These are phyloP conservation scores for Pseudolaguvia tuberculata DNA, from an alignment of 2,113 vertebrate species.

Conservation along the genomic window DNA sequence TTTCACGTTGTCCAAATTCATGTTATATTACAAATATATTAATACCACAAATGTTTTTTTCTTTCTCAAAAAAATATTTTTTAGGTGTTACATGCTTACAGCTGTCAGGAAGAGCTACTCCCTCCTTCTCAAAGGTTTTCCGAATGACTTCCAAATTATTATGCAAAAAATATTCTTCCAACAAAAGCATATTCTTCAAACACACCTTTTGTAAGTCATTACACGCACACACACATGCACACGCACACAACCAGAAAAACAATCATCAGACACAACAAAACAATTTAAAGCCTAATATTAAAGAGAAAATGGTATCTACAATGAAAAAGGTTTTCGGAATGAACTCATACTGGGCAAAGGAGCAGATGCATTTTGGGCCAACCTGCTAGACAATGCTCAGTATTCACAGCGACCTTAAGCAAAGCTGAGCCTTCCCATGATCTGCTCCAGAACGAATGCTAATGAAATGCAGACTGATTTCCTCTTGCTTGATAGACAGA, in stretches of 20 bases:
- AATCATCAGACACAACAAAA: neutral
- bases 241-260: no score
- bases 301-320: neutral
- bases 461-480: conserved; percentile 9
- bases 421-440: neutral
- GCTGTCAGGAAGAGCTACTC: neutral
- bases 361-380: conserved; percentile 20
- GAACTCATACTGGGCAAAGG: neutral
- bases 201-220: neutral
- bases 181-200: no score
- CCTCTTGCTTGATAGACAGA: neutral
- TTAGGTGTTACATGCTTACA: neutral
- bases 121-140: neutral
- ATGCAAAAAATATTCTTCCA: no score
- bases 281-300: neutral
- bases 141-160: no score
- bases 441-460: conserved; percentile 18
- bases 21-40: no score
- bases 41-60: neutral
- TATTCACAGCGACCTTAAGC: conserved; percentile 31
- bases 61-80: neutral
- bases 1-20: no score
- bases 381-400: conserved; percentile 28
- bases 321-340: neutral
- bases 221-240: no score